Conservation (phyloP, 2,888 invertebrate genomes). For the Plagiodera versicolora region DNA sequence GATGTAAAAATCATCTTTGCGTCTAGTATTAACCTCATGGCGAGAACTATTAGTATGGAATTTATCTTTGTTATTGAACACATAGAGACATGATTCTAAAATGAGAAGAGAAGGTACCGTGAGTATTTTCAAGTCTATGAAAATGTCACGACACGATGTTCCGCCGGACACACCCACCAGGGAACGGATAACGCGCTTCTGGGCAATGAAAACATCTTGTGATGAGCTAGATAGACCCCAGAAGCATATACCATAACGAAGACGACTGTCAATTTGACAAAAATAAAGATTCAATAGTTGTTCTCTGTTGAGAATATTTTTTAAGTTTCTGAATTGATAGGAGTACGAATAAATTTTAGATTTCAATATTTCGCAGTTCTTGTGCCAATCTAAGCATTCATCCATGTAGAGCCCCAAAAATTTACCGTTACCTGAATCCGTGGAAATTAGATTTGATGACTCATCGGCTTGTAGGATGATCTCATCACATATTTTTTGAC, state of each 20-base stretch:
- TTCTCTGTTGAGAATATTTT: constrained; percentile 1
- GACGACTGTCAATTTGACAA: constrained; percentile 3
- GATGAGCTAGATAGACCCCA: constrained; percentile 1
- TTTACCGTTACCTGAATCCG: background rate
- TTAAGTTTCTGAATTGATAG: background rate
- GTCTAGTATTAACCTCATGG: background rate
- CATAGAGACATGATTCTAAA: no score
- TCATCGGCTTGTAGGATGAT: no score
- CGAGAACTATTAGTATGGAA: constrained; percentile 1
- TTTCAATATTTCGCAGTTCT: constrained; percentile 2
- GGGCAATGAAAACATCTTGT: constrained; percentile 7
- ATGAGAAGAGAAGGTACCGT: background rate
- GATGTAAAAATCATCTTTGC: constrained; percentile 1
- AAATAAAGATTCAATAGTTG: constrained; percentile 3
- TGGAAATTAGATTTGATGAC: background rate
- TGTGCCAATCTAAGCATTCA: background rate
- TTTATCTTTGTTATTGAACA: background rate
- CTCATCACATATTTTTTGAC: background rate
- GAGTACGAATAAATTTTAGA: no score
- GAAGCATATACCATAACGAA: constrained; percentile 6
- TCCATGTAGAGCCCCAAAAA: background rate
- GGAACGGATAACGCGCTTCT: constrained; percentile 8
- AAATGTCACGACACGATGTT: constrained; percentile 10
- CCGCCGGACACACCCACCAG: constrained; percentile 5
- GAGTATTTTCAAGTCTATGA: constrained; percentile 4